Evolutionary conservation across 2,113 vertebrate species (phyloP), one percentile per base, ranked within the genome.

Genomic region (Alectura lathami): DNA sequence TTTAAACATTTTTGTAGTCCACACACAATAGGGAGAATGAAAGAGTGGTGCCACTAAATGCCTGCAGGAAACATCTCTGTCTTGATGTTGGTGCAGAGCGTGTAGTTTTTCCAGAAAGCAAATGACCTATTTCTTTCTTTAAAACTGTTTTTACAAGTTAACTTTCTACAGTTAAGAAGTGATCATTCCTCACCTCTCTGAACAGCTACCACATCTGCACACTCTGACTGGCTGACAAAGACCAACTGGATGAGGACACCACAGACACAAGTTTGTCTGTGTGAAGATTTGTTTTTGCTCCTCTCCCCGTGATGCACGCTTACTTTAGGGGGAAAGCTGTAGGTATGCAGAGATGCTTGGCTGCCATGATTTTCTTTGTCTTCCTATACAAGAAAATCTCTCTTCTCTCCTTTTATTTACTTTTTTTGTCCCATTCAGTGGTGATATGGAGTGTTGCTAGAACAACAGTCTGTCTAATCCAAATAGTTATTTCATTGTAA

Each of bases 391-490:
- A 77, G 43, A 88, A 83, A 89, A 83, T 26, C 74, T 36, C 3
- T 24, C 22, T 92, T 91, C 66, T 89, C 51, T 15, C 17, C 13
- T 81, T 90, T 42, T 51, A 40, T 89, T 90, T 89, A 38, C 32
- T 51, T 88, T 92, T 76, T 91, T 62, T 53, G 34, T 63, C 64
- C 60, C 16, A 17, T 86, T 84, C 43, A 32, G 21, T 42, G 29
- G 6, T 72, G 76, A 59, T 59, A 30, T 75, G 64, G 30, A 72
- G 27, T 40, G 23, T 43, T 91, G 60, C 34, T 91, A 36, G 47
- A 94, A 95, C 86, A 96, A 96, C 59, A 68, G 66, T 32, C 47
- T 34, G 13, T 36, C 57, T 92, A 94, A 95, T 76, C 62, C 73
- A 91, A 84, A 74, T 64, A 92, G 53, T 21, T 4, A 68, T 84